Base-by-base conservation (phyloP, 2,888 invertebrate genomes). In the Agriopis aurantiaria region DNA sequence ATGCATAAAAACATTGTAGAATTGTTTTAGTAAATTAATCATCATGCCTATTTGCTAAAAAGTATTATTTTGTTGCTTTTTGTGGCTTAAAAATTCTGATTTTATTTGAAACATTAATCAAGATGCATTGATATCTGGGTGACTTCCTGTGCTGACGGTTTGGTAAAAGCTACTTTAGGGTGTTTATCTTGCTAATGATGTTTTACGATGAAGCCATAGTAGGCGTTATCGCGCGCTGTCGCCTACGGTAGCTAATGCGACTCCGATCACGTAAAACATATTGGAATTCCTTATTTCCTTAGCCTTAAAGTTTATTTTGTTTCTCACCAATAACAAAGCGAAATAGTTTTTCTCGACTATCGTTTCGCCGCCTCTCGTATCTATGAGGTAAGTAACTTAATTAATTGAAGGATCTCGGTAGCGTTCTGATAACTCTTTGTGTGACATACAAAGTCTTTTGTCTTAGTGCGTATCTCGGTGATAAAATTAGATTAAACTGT, bases 151-250 rank as follows among this genome's bases (percentile, higher is more conserved):
- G 80, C 82, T 80, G 80, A 80, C 82, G 81, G 82, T 84, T 82
- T 82, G 83, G 80, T 88, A 84, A 87, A 89, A 87, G 82, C 83
- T 83, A 86, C 87, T 92, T 93, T 90, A 88, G 88, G 88, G 80
- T 76, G 78, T 88, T 93, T 93, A 93, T 93, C 93, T 91, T 87
- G 87, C 92, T 93, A 93, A 93, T 92, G 93, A 93, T 93, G 91
- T 92, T 93, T 92, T 91, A 93, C 91, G 91, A 91, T 87, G 87
- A 84, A 81, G 79, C 87, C 85, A 82, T 85, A 87, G 84, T 88
- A 83, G 71, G 71, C 80, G 85, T 92, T 92, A 93, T 93, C 92
- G 82, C 78, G 59, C 52, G 56, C 83, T 82, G 89, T 89, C 89
- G 91, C 88, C 91, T 88, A 89, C 93, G 82, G 93, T 92, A 92